A percentile compares a stretch with the other conserved stretches of the same genome.
Evolutionary conservation across 2,888 invertebrate species (phyloP).

Genomic region (Tanaodytes sp.): DNA sequence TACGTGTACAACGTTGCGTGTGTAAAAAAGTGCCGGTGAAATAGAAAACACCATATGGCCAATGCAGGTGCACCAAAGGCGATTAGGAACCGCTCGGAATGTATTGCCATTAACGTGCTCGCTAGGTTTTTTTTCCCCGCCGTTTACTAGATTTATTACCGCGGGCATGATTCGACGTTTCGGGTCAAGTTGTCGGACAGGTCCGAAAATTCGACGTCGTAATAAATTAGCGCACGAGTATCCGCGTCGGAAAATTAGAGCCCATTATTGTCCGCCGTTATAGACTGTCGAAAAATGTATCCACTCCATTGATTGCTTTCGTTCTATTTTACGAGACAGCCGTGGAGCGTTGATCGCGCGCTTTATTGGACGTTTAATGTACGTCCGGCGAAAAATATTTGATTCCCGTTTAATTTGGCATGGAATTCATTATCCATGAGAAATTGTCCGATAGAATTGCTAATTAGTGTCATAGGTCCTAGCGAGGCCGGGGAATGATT

Average conservation of each 20-base stretch:
- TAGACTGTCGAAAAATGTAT: constrained; percentile 41
- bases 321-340: constrained; percentile 41
- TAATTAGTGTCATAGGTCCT: too few species aligned
- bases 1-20: too few species aligned
- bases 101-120: constrained; percentile 71
- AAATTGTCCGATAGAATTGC: too few species aligned
- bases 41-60: constrained; percentile 72
- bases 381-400: constrained; percentile 13
- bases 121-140: constrained; percentile 66
- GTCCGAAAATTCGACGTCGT: constrained; percentile 38
- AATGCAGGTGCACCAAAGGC: constrained; percentile 70
- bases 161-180: constrained; percentile 63
- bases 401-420: too few species aligned
- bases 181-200: constrained; percentile 38
- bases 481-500: neutral
- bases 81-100: constrained; percentile 68
- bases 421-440: too few species aligned
- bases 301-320: constrained; percentile 45
- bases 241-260: constrained; percentile 44
- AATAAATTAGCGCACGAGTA: constrained; percentile 47
- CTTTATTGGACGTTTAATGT: constrained; percentile 32
- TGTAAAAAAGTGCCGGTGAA: constrained; percentile 49
- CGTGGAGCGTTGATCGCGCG: constrained; percentile 21
- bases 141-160: constrained; percentile 71
- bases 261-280: constrained; percentile 35